Conservation (phyloP, 2,888 invertebrate species). For the Erynnis tages region DNA sequence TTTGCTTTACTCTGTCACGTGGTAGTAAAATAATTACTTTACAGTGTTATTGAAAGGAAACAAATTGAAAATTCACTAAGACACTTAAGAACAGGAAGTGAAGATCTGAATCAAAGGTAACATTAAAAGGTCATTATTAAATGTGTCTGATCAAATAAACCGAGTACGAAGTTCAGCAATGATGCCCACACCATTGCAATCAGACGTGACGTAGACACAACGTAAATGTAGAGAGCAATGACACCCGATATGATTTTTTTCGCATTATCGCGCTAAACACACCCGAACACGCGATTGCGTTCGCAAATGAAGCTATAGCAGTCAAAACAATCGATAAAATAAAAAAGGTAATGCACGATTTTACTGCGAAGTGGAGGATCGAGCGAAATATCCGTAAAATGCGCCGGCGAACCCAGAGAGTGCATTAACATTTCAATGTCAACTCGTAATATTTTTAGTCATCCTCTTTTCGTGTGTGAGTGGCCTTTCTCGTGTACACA, state of each 20-base stretch:
- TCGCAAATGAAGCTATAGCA: slow-evolving; percentile 53
- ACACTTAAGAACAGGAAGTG: too few relatives aligned
- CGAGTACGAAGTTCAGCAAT: slow-evolving; percentile 1
- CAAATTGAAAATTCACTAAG: too few relatives aligned
- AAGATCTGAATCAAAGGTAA: too few relatives aligned
- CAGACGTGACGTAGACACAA: slow-evolving; percentile 28
- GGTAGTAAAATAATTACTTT: not conserved
- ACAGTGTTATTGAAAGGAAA: too few relatives aligned
- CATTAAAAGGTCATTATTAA: not conserved
- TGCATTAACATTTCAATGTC: slow-evolving; percentile 82
- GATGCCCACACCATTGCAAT: slow-evolving; percentile 11
- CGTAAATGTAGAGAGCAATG: slow-evolving; percentile 29
- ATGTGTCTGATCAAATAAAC: not conserved
- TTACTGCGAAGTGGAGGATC: slow-evolving; percentile 42
- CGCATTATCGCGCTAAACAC: slow-evolving; percentile 56
- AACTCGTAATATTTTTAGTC: slow-evolving; percentile 79
- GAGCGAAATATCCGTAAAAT: slow-evolving; percentile 65
- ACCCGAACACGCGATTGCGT: slow-evolving; percentile 45
- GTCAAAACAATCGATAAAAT: slow-evolving; percentile 70
- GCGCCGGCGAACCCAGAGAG: slow-evolving; percentile 60
- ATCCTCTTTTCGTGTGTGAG: slow-evolving; percentile 58
- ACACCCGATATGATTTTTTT: slow-evolving; percentile 39
- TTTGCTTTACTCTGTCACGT: not conserved
- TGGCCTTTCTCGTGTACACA: slow-evolving; percentile 58
- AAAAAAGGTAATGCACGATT: slow-evolving; percentile 41